phyloP scores from a whole-genome alignment of 2,888 invertebrate genomes.

The Leptinotarsa peninsularis region DNA sequence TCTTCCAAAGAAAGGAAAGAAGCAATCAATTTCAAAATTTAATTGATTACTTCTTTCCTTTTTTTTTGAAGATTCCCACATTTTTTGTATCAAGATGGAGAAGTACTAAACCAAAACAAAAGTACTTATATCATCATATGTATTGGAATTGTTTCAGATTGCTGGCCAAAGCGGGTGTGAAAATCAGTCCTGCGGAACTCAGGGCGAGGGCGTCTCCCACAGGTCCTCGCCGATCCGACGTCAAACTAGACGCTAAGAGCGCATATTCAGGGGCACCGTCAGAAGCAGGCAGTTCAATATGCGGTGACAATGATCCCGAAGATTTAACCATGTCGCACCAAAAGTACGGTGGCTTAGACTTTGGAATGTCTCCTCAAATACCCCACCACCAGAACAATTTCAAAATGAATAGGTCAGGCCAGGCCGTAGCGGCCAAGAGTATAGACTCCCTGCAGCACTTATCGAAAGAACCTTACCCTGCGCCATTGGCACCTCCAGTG shows the following conservation, averaged over 20 bases:
- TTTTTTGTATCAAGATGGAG: no score
- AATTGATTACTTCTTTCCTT: no score
- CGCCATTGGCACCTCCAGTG: slow-evolving; percentile 68
- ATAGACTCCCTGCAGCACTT: slow-evolving; percentile 74
- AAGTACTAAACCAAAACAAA: no score
- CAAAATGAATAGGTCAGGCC: slow-evolving; percentile 62
- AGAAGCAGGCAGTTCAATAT: slow-evolving; percentile 78
- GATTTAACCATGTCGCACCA: slow-evolving; percentile 81
- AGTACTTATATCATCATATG: no score
- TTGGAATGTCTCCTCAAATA: slow-evolving; percentile 69
- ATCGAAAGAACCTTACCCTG: slow-evolving; percentile 77
- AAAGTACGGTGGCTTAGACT: slow-evolving; percentile 62
- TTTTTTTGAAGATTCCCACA: no score
- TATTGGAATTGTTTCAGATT: slow-evolving; percentile 67
- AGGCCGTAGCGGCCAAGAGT: slow-evolving; percentile 77
- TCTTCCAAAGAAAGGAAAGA: no score
- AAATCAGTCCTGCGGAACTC: slow-evolving; percentile 85
- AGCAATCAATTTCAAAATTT: no score
- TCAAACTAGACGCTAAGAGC: slow-evolving; percentile 82
- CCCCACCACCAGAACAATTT: slow-evolving; percentile 62
- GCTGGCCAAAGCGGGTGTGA: slow-evolving; percentile 88
- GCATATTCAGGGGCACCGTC: slow-evolving; percentile 75
- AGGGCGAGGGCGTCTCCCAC: slow-evolving; percentile 89
- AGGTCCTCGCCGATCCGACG: slow-evolving; percentile 81
- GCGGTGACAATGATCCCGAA: slow-evolving; percentile 86